Percentiles rank a stretch among this genome's conserved stretches.
These are phyloP conservation scores for Dromococcyx pavoninus DNA, from an alignment of 2,797 vertebrate species.

Conservation along the genomic window DNA sequence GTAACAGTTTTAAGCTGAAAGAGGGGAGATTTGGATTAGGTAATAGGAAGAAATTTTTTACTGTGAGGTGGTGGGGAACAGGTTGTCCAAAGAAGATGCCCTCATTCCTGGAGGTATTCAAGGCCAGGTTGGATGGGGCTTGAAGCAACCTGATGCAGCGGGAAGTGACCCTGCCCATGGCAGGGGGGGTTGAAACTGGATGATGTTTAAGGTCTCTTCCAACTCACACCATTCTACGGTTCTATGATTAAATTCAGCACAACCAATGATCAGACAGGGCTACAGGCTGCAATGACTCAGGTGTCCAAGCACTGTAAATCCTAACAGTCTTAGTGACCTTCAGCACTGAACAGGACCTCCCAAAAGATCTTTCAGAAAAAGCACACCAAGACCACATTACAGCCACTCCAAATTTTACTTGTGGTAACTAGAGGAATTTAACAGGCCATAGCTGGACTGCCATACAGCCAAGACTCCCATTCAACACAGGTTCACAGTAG, in stretches of 20 bases:
- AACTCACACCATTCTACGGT: too few relatives aligned
- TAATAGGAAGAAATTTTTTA: too few relatives aligned
- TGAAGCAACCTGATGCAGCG: too few relatives aligned
- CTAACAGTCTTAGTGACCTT: fast-evolving
- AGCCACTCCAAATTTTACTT: neutral
- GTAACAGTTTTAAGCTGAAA: too few relatives aligned
- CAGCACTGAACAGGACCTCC: neutral
- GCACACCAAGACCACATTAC: fast-evolving
- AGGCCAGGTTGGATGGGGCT: too few relatives aligned
- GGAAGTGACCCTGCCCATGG: too few relatives aligned
- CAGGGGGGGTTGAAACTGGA: too few relatives aligned
- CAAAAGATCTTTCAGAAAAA: fast-evolving
- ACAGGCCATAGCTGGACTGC: neutral
- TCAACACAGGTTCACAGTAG: fast-evolving
- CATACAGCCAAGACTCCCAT: fast-evolving
- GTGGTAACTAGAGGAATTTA: neutral
- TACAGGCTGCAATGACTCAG: neutral
- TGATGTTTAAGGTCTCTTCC: too few relatives aligned
- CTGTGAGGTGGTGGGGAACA: too few relatives aligned
- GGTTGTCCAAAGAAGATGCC: too few relatives aligned
- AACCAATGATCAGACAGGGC: neutral
- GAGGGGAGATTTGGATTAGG: too few relatives aligned
- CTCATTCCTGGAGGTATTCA: too few relatives aligned
- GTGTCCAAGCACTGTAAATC: neutral
- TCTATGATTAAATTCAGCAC: neutral